Evolutionary conservation across 2,888 invertebrate species (phyloP).

Genomic region (Agrotis puta): DNA sequence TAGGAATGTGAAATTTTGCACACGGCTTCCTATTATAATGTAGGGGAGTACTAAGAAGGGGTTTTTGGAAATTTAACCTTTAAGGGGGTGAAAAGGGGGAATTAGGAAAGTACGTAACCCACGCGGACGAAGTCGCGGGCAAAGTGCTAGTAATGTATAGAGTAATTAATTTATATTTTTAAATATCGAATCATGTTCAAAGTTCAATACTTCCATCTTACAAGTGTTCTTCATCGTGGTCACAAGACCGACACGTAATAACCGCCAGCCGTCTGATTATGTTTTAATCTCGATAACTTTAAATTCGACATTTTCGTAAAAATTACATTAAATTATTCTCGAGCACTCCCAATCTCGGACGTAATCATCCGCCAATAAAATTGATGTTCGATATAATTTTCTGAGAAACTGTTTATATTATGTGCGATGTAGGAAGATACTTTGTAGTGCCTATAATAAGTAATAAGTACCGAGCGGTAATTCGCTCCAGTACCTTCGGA

Average conservation of each 20-base stretch:
- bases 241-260: constrained; percentile 62
- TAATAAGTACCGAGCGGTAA: constrained; percentile 54
- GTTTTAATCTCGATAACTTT: constrained; percentile 79
- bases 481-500: constrained; percentile 53
- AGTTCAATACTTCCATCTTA: constrained; percentile 1
- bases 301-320: constrained; percentile 76
- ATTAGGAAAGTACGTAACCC: too few species aligned
- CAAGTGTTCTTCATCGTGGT: constrained; percentile 35
- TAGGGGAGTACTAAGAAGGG: too few species aligned
- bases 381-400: constrained; percentile 76
- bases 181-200: background rate
- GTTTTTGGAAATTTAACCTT: too few species aligned
- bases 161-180: background rate
- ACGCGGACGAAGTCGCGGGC: too few species aligned
- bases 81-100: too few species aligned
- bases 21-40: too few species aligned
- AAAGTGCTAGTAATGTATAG: too few species aligned
- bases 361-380: constrained; percentile 78
- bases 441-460: constrained; percentile 52
- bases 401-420: constrained; percentile 73
- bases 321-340: constrained; percentile 78
- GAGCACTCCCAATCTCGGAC: constrained; percentile 69
- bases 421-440: constrained; percentile 66
- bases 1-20: too few species aligned
- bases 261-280: constrained; percentile 68